Evolutionary conservation across 2,113 vertebrate genomes (phyloP).

Genomic region (Cyphomyrus plagiostoma): DNA sequence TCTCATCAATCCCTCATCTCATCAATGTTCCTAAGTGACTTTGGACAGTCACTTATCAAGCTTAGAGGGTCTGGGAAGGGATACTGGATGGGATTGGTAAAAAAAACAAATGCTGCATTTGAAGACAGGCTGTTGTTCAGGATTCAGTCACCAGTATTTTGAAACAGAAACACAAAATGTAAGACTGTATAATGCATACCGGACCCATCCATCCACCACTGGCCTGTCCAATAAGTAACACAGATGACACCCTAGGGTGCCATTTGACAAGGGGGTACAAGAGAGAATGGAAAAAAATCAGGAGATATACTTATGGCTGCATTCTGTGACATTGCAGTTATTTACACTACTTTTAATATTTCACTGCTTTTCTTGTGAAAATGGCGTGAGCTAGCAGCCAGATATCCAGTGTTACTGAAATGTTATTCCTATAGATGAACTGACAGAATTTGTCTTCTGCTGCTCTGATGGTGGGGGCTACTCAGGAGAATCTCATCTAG

Average conservation of each 20-base stretch:
- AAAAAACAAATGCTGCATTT: neutral
- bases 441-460: neutral
- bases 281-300: neutral
- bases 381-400: neutral
- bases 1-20: neutral
- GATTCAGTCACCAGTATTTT: neutral
- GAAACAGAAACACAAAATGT: neutral
- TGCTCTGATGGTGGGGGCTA: neutral
- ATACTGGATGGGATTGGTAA: neutral
- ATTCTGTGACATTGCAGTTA: neutral
- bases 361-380: neutral
- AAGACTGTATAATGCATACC: neutral
- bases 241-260: neutral
- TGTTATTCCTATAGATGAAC: neutral
- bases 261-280: neutral
- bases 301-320: neutral
- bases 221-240: neutral
- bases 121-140: neutral
- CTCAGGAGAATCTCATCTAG: neutral
- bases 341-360: neutral
- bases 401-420: neutral
- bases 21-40: neutral
- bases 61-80: neutral
- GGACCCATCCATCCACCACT: neutral
- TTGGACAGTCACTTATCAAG: neutral